Percentiles rank a stretch among this genome's conserved stretches.
Evolutionary conservation across 1,140 invertebrate species (phyloP).

Genomic region (Triops cancriformis): DNA sequence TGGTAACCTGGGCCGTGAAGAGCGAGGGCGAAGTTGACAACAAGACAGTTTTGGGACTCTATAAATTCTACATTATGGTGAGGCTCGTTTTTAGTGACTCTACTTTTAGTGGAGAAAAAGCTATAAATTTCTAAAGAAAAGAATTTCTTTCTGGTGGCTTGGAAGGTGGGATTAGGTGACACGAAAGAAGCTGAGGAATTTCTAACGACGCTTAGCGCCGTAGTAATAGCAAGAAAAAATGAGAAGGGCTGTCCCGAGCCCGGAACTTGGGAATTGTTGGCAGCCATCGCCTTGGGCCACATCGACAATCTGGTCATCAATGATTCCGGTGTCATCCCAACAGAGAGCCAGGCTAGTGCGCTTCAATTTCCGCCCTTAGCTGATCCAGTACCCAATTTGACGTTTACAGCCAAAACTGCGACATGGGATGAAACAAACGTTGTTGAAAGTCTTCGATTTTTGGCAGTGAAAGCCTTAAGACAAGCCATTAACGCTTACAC

Average conservation of each 20-base stretch:
- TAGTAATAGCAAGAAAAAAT: not conserved
- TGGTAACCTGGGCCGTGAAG: not conserved
- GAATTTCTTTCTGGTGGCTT: not conserved
- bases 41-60: slow-evolving; percentile 1
- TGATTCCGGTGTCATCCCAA: not conserved
- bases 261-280: not conserved
- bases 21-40: slow-evolving; percentile 1
- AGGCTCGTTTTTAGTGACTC: not conserved
- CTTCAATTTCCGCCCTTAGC: not conserved
- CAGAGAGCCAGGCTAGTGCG: too few species aligned
- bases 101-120: not conserved
- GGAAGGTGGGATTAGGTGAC: slow-evolving; percentile 1
- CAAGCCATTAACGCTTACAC: not conserved
- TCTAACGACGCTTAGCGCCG: not conserved
- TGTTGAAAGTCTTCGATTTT: not conserved
- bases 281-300: not conserved
- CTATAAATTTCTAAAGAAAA: not conserved
- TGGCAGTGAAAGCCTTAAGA: not conserved
- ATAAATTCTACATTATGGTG: slow-evolving; percentile 14
- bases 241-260: not conserved
- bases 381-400: not conserved
- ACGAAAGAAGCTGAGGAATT: not conserved
- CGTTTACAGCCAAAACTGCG: not conserved
- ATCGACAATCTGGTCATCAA: not conserved
- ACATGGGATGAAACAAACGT: not conserved